Evolutionary conservation across 2,888 invertebrate species (phyloP).

Genomic region (Ashinkailepas kermadecensis): DNA sequence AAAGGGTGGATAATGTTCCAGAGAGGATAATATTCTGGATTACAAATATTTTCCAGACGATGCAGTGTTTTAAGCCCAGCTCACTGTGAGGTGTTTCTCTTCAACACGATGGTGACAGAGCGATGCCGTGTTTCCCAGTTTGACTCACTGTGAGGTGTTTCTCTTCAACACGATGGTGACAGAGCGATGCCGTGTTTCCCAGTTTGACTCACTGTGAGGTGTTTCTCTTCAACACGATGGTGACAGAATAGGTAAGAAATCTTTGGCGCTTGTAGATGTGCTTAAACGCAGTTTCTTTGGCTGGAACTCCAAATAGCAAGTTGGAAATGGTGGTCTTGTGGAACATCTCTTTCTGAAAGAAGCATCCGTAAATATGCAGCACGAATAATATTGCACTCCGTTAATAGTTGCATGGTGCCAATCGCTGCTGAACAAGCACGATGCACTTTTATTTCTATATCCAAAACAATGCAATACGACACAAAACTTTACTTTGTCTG

Average conservation of each 20-base stretch:
- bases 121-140: neutral
- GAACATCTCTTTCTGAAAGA: neutral
- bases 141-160: neutral
- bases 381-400: too few species aligned
- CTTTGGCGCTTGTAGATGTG: constrained; percentile 75
- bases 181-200: neutral
- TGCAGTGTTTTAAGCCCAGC: neutral
- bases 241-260: constrained; percentile 81
- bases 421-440: too few species aligned
- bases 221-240: constrained; percentile 71
- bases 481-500: too few species aligned
- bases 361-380: too few species aligned
- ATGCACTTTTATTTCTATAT: too few species aligned
- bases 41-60: too few species aligned
- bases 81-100: constrained; percentile 44
- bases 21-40: too few species aligned
- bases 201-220: constrained; percentile 49
- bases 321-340: constrained; percentile 68
- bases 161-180: too few species aligned
- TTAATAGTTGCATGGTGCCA: too few species aligned
- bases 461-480: too few species aligned
- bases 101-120: constrained; percentile 77
- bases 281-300: constrained; percentile 83
- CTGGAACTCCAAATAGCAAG: constrained; percentile 83
- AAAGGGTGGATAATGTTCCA: too few species aligned